Conservation (phyloP, 2,888 invertebrate genomes). For the Amphipoea oculea region DNA sequence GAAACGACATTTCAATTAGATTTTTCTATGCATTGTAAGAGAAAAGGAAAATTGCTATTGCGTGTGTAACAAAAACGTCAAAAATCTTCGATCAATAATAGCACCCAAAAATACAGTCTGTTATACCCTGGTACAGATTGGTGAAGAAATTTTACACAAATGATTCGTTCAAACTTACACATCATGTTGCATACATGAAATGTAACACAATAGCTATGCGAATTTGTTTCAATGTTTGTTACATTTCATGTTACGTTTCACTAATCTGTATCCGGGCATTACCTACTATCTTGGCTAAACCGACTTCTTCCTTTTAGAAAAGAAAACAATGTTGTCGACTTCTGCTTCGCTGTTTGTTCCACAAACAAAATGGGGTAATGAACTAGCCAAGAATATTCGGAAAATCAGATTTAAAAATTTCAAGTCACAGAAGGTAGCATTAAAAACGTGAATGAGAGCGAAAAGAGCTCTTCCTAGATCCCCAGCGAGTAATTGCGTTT, state of each 20-base stretch:
- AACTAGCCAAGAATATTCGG: conserved; percentile 55
- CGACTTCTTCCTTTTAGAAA: conserved; percentile 1
- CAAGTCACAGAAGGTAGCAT: conserved; percentile 68
- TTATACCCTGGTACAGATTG: neutral
- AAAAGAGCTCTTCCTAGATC: conserved; percentile 77
- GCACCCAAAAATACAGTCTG: neutral
- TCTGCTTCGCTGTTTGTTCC: neutral
- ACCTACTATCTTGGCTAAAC: too few relatives aligned
- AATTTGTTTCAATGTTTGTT: neutral
- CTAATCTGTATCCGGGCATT: neutral
- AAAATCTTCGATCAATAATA: too few relatives aligned
- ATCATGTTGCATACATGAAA: neutral
- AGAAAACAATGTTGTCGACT: neutral
- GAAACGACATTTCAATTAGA: neutral
- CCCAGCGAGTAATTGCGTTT: conserved; percentile 84
- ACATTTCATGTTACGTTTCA: conserved; percentile 2
- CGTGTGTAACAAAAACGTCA: neutral
- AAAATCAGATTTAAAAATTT: conserved; percentile 57
- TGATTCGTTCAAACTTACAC: neutral
- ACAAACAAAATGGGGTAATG: conserved; percentile 54
- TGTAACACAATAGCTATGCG: neutral
- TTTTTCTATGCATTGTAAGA: neutral
- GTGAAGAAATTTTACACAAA: neutral
- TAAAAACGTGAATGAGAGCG: conserved; percentile 75
- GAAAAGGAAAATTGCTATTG: neutral